Base-by-base conservation (phyloP, 2,888 invertebrate species). In the Trissolcus brochymenae region DNA sequence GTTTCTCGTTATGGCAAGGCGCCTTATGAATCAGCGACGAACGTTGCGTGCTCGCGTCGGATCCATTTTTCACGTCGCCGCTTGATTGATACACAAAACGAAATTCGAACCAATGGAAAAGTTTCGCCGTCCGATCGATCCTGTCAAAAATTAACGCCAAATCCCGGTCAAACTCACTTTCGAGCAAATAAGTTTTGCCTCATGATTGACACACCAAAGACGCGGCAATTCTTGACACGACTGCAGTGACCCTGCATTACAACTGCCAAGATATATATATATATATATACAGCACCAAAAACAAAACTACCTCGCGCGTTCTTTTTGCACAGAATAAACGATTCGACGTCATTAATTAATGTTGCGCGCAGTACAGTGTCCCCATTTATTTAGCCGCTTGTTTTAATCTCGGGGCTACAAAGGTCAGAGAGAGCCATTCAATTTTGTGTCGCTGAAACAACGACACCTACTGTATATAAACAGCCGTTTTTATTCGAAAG, bases 11-110 rank as follows among this genome's bases (percentile, higher is more conserved):
- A 68, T 55, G 29, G 50, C 11, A 19, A 11, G 49, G 51, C n/a
- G 46, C 66, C 71, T 76, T 79, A 82, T 83, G 84, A 85, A 86
- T 85, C 84, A 82, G 80, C 35, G 35, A 46, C 82, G n/a, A n/a
- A 14, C 60, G 55, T 54, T 43, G 82, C 82, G 83, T 82, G 83
- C 80, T 76, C 80, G 64, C 77, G 16, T 46, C 79, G 78, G 82
- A 84, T 85, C 84, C 84, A 86, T 86, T 86, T 86, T 85, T 86
- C 86, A 85, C 79, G 86, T 86, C 84, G 71, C 50, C 61, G 61
- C 60, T 78, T 84, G 86, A 86, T 86, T 84, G 84, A 85, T 86
- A 86, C 1, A 16, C n/a, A 46, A 85, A 82, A 82, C 80, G 83
- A 75, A 59, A 46, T 54, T 46, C 50, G 55, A 46, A 50, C 41